phyloP scores from a whole-genome alignment of 1,140 invertebrate species.

The Drosophila nikananu region DNA sequence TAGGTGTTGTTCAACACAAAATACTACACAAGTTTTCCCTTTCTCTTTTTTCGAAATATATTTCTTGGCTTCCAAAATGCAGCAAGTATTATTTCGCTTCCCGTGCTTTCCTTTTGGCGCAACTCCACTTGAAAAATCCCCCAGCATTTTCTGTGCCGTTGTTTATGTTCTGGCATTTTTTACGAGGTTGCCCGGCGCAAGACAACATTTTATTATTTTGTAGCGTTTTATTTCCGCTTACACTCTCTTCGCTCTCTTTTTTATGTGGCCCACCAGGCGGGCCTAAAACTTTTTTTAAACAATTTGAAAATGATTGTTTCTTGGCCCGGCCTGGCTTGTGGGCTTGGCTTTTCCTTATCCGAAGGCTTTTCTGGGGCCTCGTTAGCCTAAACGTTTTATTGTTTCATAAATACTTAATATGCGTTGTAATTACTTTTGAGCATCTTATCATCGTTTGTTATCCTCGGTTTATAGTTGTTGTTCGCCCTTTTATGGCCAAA shows the following conservation, averaged over 20 bases:
- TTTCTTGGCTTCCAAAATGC: constrained; percentile 59
- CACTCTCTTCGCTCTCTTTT: constrained; percentile 45
- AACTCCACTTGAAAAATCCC: constrained; percentile 10
- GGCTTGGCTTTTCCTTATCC: constrained; percentile 11
- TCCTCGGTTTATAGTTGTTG: constrained; percentile 32
- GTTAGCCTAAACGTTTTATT: constrained; percentile 72
- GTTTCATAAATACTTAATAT: constrained; percentile 81
- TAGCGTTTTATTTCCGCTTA: constrained; percentile 76
- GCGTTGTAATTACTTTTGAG: constrained; percentile 73
- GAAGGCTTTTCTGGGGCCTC: constrained; percentile 17
- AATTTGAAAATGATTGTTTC: constrained; percentile 64
- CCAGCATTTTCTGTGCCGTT: constrained; percentile 18
- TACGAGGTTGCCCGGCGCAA: constrained; percentile 39
- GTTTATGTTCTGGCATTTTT: constrained; percentile 63
- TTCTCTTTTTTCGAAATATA: constrained; percentile 40
- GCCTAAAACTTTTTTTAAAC: constrained; percentile 46
- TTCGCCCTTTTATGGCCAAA: constrained; percentile 29
- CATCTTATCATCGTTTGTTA: constrained; percentile 61
- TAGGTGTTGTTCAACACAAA: constrained; percentile 55
- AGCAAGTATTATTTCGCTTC: constrained; percentile 37
- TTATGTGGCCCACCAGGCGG: constrained; percentile 49
- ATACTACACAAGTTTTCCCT: constrained; percentile 43
- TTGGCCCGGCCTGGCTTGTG: constrained; percentile 15
- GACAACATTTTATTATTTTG: constrained; percentile 77
- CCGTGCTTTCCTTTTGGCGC: constrained; percentile 32